A percentile compares a stretch with the other conserved stretches of the same genome.
These are phyloP conservation scores for Harpalus rufipes DNA, from an alignment of 2,888 invertebrate species.

Conservation along the genomic window DNA sequence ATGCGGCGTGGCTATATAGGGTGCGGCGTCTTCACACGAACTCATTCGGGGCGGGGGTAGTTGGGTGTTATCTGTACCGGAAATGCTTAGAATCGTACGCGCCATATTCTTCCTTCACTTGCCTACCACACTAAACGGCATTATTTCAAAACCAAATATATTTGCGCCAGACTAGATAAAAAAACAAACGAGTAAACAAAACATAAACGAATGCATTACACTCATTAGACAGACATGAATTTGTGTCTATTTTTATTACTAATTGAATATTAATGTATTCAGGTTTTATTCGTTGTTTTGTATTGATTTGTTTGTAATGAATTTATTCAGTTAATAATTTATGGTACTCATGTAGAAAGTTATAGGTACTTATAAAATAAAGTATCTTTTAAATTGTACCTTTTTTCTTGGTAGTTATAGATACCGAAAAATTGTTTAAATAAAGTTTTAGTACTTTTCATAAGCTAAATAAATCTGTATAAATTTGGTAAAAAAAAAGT, in stretches of 20 bases:
- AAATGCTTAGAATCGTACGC: constrained; percentile 48
- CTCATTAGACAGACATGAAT: background rate
- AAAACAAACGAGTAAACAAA: background rate
- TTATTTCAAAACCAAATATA: constrained; percentile 26
- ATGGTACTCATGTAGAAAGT: background rate
- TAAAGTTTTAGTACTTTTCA: too few species aligned
- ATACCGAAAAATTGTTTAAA: too few species aligned
- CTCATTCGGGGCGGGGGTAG: constrained; percentile 25
- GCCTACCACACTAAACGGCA: background rate
- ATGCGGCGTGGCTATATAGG: constrained; percentile 30
- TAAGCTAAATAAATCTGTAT: too few species aligned
- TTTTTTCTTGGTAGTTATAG: background rate
- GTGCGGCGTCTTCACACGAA: constrained; percentile 46
- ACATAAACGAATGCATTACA: background rate
- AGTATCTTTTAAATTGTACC: background rate
- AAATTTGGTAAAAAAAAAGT: too few species aligned
- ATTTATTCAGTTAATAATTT: constrained; percentile 15
- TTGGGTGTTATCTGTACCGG: constrained; percentile 52
- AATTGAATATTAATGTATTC: constrained; percentile 40
- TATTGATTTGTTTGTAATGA: constrained; percentile 34
- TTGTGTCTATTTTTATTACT: constrained; percentile 29
- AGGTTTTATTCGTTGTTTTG: constrained; percentile 23
- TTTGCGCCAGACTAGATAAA: background rate
- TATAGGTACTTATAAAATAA: background rate
- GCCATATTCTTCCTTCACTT: constrained; percentile 40